Percentiles rank a stretch among this genome's conserved stretches.
Conservation (phyloP, 2,797 vertebrate species). For the Xiphophorus birchmanni region DNA sequence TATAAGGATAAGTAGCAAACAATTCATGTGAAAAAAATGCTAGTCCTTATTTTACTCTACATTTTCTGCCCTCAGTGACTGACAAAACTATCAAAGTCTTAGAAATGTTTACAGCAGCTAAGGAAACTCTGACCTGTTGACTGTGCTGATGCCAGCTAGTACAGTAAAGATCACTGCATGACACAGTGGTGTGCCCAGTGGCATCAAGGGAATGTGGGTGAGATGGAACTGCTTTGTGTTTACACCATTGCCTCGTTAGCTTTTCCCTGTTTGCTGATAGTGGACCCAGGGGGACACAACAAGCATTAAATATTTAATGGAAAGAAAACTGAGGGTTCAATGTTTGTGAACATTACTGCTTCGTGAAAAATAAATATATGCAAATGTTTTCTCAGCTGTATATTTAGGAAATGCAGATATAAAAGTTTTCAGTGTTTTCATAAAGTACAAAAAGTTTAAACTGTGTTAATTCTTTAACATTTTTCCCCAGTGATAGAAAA, state of each 20-base stretch:
- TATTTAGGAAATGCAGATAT: constrained; percentile 14
- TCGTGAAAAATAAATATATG: constrained; percentile 24
- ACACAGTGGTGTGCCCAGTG: constrained; percentile 24
- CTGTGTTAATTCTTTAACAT: not conserved
- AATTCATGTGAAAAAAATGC: not conserved
- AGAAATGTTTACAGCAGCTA: not conserved
- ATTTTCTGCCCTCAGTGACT: constrained; percentile 9
- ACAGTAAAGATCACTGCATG: constrained; percentile 28
- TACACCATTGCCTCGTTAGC: constrained; percentile 47
- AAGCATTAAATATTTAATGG: constrained; percentile 66
- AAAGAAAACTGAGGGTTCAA: constrained; percentile 27
- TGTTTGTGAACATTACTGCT: constrained; percentile 23
- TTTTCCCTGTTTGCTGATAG: constrained; percentile 46
- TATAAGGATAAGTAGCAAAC: constrained; percentile 22
- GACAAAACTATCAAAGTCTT: constrained; percentile 1
- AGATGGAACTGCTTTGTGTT: constrained; percentile 41
- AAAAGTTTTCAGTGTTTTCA: constrained; percentile 12
- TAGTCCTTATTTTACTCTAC: not conserved
- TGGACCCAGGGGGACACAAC: constrained; percentile 46
- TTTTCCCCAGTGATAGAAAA: not conserved
- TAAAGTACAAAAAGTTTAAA: constrained; percentile 14
- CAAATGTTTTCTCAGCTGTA: constrained; percentile 7
- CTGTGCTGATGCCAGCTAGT: constrained; percentile 10
- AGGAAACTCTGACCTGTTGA: constrained; percentile 21
- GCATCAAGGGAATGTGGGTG: constrained; percentile 38